phyloP scores from a whole-genome alignment of 30 jellyfish, hydroid and myxozoan genomes.

The Turritopsis dohrnii region DNA sequence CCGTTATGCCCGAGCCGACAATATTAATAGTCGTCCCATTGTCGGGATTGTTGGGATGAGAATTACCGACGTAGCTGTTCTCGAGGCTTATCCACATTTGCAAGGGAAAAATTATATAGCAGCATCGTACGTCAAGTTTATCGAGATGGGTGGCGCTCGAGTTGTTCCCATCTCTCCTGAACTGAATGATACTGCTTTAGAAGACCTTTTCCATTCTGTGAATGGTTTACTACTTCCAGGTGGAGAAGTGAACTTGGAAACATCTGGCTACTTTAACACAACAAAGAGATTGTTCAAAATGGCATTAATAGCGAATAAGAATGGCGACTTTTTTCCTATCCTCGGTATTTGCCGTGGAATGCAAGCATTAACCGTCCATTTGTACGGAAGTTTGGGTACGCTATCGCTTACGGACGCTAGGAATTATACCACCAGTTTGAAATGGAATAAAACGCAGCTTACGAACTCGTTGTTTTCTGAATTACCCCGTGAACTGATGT shows the following conservation, averaged over 20 bases:
- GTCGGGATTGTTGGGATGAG: conserved; percentile 50
- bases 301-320: conserved; percentile 49
- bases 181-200: conserved; percentile 25
- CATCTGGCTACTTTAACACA: conserved; percentile 33
- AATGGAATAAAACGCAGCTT: conserved; percentile 14
- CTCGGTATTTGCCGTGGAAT: conserved; percentile 83
- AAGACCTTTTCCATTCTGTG: conserved; percentile 27
- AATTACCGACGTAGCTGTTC: conserved; percentile 53
- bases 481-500: conserved; percentile 16
- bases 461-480: conserved; percentile 26
- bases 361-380: conserved; percentile 51
- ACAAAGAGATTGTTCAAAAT: conserved; percentile 27
- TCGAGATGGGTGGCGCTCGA: conserved; percentile 84
- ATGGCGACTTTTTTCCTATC: conserved; percentile 60
- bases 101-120: conserved; percentile 63
- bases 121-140: conserved; percentile 77
- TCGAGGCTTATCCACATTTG: conserved; percentile 38
- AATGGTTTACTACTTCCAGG: conserved; percentile 78
- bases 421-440: conserved; percentile 39
- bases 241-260: conserved; percentile 55
- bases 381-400: conserved; percentile 16
- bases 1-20: neutral
- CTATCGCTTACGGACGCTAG: conserved; percentile 56
- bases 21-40: conserved; percentile 32
- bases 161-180: conserved; percentile 83